Evolutionary conservation across 2,888 invertebrate species (phyloP).

Genomic region (Nymphalis urticae): DNA sequence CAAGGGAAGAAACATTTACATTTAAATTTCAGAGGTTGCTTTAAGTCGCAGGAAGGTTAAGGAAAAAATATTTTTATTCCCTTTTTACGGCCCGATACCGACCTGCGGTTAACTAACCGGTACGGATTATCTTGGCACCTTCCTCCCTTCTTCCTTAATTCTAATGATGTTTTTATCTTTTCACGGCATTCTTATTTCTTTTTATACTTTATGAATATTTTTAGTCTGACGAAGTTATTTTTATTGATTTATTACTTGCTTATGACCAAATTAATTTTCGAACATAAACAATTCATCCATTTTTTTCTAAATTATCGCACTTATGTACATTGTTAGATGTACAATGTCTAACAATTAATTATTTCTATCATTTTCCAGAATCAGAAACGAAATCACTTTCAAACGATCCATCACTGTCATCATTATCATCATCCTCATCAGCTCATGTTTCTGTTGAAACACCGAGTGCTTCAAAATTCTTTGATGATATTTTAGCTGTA

Average conservation of each 20-base stretch:
- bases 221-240: not conserved
- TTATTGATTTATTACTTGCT: not conserved
- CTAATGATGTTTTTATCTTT: constrained; percentile 65
- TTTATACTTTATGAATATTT: constrained; percentile 46
- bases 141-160: constrained; percentile 56
- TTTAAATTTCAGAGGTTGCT: constrained; percentile 38
- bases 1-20: constrained; percentile 32
- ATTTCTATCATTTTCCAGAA: constrained; percentile 35
- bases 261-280: not conserved
- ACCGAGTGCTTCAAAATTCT: constrained; percentile 67
- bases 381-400: constrained; percentile 50
- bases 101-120: constrained; percentile 46
- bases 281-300: not conserved
- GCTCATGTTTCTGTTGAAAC: constrained; percentile 69
- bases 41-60: constrained; percentile 16
- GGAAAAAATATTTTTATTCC: constrained; percentile 44
- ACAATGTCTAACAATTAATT: not conserved
- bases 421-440: constrained; percentile 60
- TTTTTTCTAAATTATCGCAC: not conserved
- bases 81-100: constrained; percentile 52
- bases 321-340: not conserved
- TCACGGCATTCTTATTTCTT: constrained; percentile 52
- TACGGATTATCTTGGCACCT: constrained; percentile 53
- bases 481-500: constrained; percentile 75
- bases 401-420: constrained; percentile 56